phyloP scores from a whole-genome alignment of 1,140 invertebrate genomes.

The Penaeus chinensis region DNA sequence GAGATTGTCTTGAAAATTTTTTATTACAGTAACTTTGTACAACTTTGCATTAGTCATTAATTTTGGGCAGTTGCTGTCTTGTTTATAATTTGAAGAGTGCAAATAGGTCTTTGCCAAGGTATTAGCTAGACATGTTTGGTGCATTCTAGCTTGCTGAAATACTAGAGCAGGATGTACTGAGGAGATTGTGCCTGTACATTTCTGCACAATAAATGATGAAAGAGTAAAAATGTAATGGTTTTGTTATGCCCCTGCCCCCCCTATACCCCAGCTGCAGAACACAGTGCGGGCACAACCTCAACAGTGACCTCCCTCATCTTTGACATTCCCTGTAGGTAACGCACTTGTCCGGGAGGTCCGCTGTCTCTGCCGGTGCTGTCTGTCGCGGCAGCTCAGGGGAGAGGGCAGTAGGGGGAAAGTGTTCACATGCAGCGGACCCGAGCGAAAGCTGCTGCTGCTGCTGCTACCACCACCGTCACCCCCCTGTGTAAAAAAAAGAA shows the following conservation, averaged over 20 bases:
- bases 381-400: constrained; percentile 36
- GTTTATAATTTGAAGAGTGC: constrained; percentile 55
- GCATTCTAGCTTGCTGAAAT: constrained; percentile 60
- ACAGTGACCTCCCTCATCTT: constrained; percentile 51
- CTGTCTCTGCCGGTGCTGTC: constrained; percentile 53
- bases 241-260: constrained; percentile 51
- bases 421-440: constrained; percentile 50
- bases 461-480: constrained; percentile 27
- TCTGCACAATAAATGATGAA: constrained; percentile 40
- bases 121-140: constrained; percentile 57
- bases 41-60: constrained; percentile 60
- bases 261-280: constrained; percentile 34
- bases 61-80: constrained; percentile 60
- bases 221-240: constrained; percentile 51
- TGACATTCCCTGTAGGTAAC: constrained; percentile 57
- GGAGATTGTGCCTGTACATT: constrained; percentile 57
- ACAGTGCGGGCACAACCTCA: constrained; percentile 54
- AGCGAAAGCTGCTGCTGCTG: constrained; percentile 54
- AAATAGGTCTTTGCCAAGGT: constrained; percentile 58
- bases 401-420: constrained; percentile 41
- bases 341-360: constrained; percentile 44
- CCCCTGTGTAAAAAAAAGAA: background rate
- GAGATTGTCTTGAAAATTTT: constrained; percentile 40
- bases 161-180: constrained; percentile 56
- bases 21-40: constrained; percentile 60